Percentiles rank a stretch among this genome's conserved stretches.
phyloP scores from a whole-genome alignment of 1,140 invertebrate genomes.

The Triops longicaudatus region DNA sequence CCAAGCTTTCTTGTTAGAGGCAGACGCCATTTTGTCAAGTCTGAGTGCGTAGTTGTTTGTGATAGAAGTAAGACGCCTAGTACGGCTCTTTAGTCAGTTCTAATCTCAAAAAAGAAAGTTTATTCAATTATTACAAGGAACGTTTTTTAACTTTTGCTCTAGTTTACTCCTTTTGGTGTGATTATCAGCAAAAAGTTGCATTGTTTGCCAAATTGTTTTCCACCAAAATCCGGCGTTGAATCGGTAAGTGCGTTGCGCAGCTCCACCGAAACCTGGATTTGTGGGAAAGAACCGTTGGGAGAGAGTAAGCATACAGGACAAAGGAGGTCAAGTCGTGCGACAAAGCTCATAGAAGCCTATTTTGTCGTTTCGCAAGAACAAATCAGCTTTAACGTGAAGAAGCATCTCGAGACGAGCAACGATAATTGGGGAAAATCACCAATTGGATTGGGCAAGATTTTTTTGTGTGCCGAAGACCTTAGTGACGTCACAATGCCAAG shows the following conservation, averaged over 20 bases:
- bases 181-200: not conserved
- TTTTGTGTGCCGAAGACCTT: not conserved
- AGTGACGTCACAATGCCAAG: not conserved
- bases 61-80: slow-evolving; percentile 1
- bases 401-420: too few species aligned
- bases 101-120: not conserved
- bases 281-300: not conserved
- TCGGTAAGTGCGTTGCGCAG: not conserved
- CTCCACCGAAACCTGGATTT: not conserved
- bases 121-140: not conserved
- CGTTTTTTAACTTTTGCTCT: not conserved
- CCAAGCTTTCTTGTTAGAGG: not conserved
- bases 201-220: not conserved
- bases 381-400: too few species aligned
- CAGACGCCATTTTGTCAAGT: not conserved
- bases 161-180: too few species aligned
- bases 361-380: too few species aligned
- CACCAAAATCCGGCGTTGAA: not conserved
- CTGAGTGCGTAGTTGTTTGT: slow-evolving; percentile 14
- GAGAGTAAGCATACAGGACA: not conserved
- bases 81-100: slow-evolving; percentile 5
- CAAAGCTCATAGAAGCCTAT: too few species aligned
- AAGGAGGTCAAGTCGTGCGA: not conserved
- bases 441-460: not conserved
- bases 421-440: too few species aligned